phyloP scores from a whole-genome alignment of 2,797 vertebrate species.

The Margarornis squamiger region DNA sequence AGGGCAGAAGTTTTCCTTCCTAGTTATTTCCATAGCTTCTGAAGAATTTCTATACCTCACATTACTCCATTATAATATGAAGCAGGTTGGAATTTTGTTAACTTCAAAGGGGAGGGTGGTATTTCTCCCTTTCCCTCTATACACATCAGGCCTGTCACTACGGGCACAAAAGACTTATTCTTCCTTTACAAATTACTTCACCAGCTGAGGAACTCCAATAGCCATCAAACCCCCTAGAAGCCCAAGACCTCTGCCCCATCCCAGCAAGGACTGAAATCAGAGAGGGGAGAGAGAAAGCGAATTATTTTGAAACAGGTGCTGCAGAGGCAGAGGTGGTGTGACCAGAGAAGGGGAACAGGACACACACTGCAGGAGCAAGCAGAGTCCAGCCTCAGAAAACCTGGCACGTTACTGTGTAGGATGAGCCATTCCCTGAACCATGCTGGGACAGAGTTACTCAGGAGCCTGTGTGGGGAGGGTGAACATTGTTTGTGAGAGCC shows the following conservation, averaged over 20 bases:
- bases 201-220: constrained; percentile 1
- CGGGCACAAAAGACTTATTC: constrained; percentile 49
- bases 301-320: background rate
- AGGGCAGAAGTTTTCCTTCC: background rate
- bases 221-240: background rate
- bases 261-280: background rate
- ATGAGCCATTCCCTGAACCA: background rate
- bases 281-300: background rate
- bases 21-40: background rate
- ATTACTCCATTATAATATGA: background rate
- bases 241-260: constrained; percentile 16
- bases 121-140: background rate
- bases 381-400: background rate
- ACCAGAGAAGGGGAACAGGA: background rate
- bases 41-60: background rate
- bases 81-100: background rate
- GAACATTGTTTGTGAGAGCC: background rate
- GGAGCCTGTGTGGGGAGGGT: background rate
- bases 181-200: constrained; percentile 44
- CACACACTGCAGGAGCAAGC: background rate
- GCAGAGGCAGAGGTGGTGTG: background rate
- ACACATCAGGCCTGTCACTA: background rate
- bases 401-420: background rate
- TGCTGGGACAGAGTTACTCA: background rate
- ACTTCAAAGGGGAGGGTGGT: background rate